Conservation (phyloP, 1,140 invertebrate species). For the Calliphora vicina region DNA sequence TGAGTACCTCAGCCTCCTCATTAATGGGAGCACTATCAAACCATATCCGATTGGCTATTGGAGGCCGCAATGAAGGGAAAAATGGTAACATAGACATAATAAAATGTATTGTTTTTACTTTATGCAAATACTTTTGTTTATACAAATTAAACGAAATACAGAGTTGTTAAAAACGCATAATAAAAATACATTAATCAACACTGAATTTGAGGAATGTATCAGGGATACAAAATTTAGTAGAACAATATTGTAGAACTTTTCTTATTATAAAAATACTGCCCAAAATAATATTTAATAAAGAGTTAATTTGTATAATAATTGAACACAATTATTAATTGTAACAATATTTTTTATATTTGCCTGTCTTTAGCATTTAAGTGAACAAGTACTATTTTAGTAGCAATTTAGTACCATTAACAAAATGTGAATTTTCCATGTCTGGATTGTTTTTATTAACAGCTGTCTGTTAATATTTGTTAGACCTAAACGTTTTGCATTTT, state of each 20-base stretch:
- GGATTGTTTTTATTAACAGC: neutral
- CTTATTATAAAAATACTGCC: no score
- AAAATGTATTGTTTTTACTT: neutral
- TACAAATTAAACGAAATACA: neutral
- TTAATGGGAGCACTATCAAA: slow-evolving; percentile 49
- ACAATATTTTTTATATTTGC: no score
- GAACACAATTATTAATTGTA: no score
- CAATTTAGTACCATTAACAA: no score
- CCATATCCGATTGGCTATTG: slow-evolving; percentile 57
- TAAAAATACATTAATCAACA: neutral
- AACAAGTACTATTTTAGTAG: no score
- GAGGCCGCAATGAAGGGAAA: slow-evolving; percentile 55
- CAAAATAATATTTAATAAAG: no score
- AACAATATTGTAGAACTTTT: no score
- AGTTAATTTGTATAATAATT: no score
- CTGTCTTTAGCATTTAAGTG: no score
- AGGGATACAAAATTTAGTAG: no score
- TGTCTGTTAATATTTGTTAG: slow-evolving; percentile 11
- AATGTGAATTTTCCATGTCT: no score
- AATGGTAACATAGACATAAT: slow-evolving; percentile 60
- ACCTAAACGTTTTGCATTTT: slow-evolving; percentile 8
- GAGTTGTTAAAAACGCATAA: neutral
- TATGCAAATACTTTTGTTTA: neutral
- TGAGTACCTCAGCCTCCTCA: slow-evolving; percentile 55
- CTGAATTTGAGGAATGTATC: neutral